Percentiles rank a stretch among this genome's conserved stretches.
Evolutionary conservation across 37 sponge, comb jelly and placozoan species (phyloP).

Genomic region (Eunapius fragilis): DNA sequence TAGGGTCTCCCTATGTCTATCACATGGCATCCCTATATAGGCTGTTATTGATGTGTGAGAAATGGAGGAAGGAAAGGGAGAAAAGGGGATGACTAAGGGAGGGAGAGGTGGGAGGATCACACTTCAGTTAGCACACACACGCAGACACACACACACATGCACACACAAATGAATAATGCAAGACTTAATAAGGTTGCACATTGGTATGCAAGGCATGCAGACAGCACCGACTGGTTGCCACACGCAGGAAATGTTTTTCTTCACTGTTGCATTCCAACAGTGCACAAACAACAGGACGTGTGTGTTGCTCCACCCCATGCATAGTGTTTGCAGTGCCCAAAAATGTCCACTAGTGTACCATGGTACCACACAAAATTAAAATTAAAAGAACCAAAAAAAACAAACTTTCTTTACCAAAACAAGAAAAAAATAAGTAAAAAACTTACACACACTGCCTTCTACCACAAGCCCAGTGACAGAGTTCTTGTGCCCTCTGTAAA

Average conservation of each 20-base stretch:
- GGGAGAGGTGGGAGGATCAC: background rate
- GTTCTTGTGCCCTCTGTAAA: conserved; percentile 56
- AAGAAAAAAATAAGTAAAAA: too few relatives aligned
- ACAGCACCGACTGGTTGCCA: background rate
- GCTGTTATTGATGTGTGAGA: too few relatives aligned
- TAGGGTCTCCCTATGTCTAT: too few relatives aligned
- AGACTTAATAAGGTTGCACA: background rate
- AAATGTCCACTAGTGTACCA: background rate
- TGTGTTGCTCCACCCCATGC: background rate
- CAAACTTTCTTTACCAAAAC: too few relatives aligned
- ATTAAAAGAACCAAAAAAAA: too few relatives aligned
- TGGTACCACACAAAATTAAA: background rate
- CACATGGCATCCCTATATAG: too few relatives aligned
- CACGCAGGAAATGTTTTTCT: background rate
- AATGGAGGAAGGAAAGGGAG: too few relatives aligned
- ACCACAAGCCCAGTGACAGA: conserved; percentile 22
- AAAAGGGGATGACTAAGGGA: background rate
- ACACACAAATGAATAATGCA: background rate
- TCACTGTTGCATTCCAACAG: background rate
- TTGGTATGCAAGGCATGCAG: background rate
- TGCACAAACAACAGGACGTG: background rate
- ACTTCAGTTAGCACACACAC: too few relatives aligned
- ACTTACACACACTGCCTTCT: conserved; percentile 26
- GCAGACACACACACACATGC: too few relatives aligned
- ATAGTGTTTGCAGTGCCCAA: background rate